Evolutionary conservation across 2,888 invertebrate genomes (phyloP), one percentile per base, ranked within the genome.

Genomic region (Harpagoxenus sublaevis): DNA sequence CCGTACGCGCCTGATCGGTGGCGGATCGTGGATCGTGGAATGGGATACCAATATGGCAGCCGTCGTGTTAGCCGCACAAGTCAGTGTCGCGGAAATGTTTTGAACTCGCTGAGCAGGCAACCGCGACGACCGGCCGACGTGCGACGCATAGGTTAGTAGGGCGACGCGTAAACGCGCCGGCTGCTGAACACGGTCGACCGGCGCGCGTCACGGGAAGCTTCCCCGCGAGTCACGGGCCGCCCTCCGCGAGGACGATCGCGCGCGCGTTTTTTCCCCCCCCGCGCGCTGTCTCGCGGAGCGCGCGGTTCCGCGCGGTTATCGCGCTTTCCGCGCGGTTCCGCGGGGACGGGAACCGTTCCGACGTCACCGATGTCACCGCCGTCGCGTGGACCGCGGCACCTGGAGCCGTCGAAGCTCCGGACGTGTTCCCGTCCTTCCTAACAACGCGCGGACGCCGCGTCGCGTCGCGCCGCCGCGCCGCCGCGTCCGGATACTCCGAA

Each of bases 131-230:
- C 92, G 92, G 90, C 93, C 91, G 91, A 91, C 92, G 89, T 92
- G 89, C 91, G 90, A 88, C 90, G 91, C 89, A 91, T 94, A 94
- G 94, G 94, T 94, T 92, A 93, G 94, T 94, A 92, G 82, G 87
- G 74, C 57, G 66, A 81, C 75, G 60, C 31, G 48, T 60, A 28
- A 71, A 87, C 83, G 77, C 28, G 53, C 73, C 71, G 70, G 75
- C 60, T 18, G 55, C 74, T 35, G 84, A 53, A 28, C 35, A 39
- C 48, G 71, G 65, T 84, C 82, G 66, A 48, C 53, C 68, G 62
- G 82, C 83, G 85, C 85, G 87, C 89, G 89, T 91, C 90, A 89
- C 81, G 84, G 86, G 85, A 63, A 48, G 18, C 3, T 0, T 6
- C 35, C 1, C 18, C 51, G 71, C 84, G 83, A 48, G n/a, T 60